Evolutionary conservation across 2,797 vertebrate species (phyloP), one percentile per base, ranked within the genome.

Genomic region (Coreius guichenoti): DNA sequence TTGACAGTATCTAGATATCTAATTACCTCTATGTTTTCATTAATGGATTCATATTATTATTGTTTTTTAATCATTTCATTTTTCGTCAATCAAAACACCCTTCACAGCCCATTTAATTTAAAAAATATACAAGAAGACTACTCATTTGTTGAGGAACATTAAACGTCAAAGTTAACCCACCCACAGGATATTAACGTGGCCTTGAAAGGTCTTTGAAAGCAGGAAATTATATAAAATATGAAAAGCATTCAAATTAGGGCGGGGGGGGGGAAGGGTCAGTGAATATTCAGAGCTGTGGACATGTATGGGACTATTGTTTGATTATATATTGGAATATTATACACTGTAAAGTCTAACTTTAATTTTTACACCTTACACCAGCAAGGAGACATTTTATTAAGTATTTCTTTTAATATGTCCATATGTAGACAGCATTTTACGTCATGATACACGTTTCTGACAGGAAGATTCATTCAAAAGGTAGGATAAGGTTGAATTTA

Each of bases 191-290:
- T 67, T 80, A 33, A 47, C 6, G 1, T 80, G 43, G 23, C 76
- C 36, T 43, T 43, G 14, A 11, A 65, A 47, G 16, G n/a, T 63
- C n/a, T 29, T n/a, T 79, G 19, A 33, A 76, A 16, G 58, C 6
- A 1, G 23, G 7, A 45, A 29, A 31, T 21, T 0, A 45, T 6
- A 33, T 58, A 16, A 63, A 63, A 49, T 33, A 80, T 67, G 58
- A 80, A 65, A 80, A 67, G 6, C 26, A 49, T 23, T 65, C 11
- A 23, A 80, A 65, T 47, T 31, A 80, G n/a, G n/a, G n/a, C n/a
- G n/a, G n/a, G n/a, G n/a, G n/a, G n/a, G n/a, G n/a, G n/a, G n/a
- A n/a, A n/a, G 17, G 58, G 58, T 80, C n/a, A 13, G 56, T n/a
- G 31, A 33, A 39, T 56, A 56, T 54, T 36, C 29, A 0, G 3